A percentile compares a stretch with the other conserved stretches of the same genome.
Conservation (phyloP, 92 coral and sea anemone genomes). For the Phenganax stokvisi region DNA sequence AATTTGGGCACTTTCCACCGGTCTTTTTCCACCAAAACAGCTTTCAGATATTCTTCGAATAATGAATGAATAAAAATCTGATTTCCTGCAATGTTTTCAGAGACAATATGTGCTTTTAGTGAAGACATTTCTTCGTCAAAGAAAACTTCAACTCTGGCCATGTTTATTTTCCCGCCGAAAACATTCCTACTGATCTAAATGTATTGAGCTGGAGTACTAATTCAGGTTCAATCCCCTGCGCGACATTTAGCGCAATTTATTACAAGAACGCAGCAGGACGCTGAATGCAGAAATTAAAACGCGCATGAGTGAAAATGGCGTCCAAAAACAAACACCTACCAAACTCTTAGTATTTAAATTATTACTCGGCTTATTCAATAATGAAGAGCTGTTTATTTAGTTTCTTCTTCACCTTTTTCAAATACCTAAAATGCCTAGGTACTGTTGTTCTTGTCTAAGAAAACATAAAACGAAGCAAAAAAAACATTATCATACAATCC, state of each 20-base stretch:
- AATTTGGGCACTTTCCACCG: background rate
- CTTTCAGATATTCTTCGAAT: background rate
- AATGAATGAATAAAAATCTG: background rate
- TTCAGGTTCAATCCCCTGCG: slow-evolving; percentile 5
- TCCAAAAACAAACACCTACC: no score
- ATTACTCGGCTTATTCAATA: no score
- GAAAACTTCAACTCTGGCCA: background rate
- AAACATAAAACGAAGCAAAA: no score
- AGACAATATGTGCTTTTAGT: background rate
- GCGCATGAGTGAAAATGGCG: no score
- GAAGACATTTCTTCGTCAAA: background rate
- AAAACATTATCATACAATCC: no score
- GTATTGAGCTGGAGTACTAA: background rate
- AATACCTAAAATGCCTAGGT: no score
- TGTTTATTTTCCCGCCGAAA: background rate
- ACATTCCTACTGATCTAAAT: background rate
- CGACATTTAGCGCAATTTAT: background rate
- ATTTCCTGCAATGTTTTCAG: background rate
- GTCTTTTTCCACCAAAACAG: background rate
- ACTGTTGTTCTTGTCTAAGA: no score
- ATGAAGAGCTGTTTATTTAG: no score
- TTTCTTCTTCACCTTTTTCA: no score
- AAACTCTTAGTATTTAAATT: no score
- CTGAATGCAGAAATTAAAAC: no score
- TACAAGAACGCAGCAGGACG: background rate